Percentiles rank a stretch among this genome's conserved stretches.
These are phyloP conservation scores for Bugula neritina DNA, from an alignment of 2,888 invertebrate species.

Conservation along the genomic window DNA sequence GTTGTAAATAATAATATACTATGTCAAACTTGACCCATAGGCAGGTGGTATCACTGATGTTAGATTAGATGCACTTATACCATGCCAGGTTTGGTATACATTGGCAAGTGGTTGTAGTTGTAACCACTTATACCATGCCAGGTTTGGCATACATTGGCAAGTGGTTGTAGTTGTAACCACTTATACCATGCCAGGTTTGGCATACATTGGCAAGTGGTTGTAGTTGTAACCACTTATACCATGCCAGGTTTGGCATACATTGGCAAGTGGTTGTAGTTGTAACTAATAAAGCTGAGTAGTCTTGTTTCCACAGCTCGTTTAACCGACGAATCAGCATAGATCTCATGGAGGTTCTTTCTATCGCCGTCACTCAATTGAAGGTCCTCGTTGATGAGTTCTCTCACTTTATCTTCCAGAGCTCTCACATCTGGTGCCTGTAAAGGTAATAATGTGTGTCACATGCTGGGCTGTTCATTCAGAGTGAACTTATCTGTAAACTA, in stretches of 20 bases:
- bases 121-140: constrained; percentile 16
- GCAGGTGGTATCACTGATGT: too few relatives aligned
- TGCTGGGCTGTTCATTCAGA: too few relatives aligned
- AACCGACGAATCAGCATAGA: constrained; percentile 40
- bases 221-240: constrained; percentile 45
- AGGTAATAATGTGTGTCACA: too few relatives aligned
- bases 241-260: constrained; percentile 34
- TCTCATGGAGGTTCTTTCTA: constrained; percentile 37
- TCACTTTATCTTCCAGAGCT: constrained; percentile 31
- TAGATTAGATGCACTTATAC: too few relatives aligned
- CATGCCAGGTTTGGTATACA: constrained; percentile 41
- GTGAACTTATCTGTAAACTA: too few relatives aligned
- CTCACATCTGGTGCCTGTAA: constrained; percentile 28
- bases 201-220: constrained; percentile 54
- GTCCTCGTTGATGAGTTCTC: constrained; percentile 47
- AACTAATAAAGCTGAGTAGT: constrained; percentile 46
- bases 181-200: constrained; percentile 36
- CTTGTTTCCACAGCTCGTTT: constrained; percentile 50
- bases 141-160: constrained; percentile 52
- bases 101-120: too few relatives aligned
- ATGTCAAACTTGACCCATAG: too few relatives aligned
- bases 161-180: constrained; percentile 52
- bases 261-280: constrained; percentile 54
- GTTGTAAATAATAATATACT: too few relatives aligned
- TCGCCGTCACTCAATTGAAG: constrained; percentile 42